Percentiles rank a stretch among this genome's conserved stretches.
These are phyloP conservation scores for Chionis minor DNA, from an alignment of 2,113 vertebrate genomes.

Conservation along the genomic window DNA sequence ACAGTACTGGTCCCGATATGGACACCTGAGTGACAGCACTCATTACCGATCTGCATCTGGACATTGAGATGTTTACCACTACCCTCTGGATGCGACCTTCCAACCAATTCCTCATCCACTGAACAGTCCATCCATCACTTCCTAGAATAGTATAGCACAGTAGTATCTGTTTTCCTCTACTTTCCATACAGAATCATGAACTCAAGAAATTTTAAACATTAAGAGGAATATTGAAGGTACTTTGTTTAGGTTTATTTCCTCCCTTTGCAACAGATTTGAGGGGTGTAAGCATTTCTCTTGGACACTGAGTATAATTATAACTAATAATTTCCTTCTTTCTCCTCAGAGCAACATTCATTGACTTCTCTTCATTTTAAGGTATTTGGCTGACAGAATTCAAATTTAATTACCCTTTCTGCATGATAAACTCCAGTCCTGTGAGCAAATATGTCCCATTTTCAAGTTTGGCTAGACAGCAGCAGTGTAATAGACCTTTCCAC, in stretches of 20 bases:
- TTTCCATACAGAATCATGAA: not conserved
- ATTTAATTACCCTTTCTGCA: constrained; percentile 75
- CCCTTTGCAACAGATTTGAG: constrained; percentile 40
- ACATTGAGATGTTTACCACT: accelerated
- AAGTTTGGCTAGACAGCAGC: constrained; percentile 69
- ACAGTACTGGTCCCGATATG: accelerated
- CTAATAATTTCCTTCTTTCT: constrained; percentile 73
- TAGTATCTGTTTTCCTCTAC: not conserved
- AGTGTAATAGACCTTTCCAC: constrained; percentile 65
- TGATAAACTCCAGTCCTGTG: constrained; percentile 69
- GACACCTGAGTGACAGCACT: not conserved
- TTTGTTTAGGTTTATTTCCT: not conserved
- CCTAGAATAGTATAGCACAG: not conserved
- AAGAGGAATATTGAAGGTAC: not conserved
- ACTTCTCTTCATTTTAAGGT: constrained; percentile 70
- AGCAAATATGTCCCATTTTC: constrained; percentile 70
- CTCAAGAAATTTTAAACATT: constrained; percentile 27
- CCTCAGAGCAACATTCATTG: constrained; percentile 66
- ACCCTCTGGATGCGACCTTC: not conserved
- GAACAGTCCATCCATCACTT: not conserved
- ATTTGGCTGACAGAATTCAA: constrained; percentile 74
- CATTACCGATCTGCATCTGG: not conserved
- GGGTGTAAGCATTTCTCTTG: constrained; percentile 59
- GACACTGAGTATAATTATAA: constrained; percentile 68
- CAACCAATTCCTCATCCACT: not conserved